phyloP scores from a whole-genome alignment of 2,797 vertebrate species.

The Neomorphus geoffroyi region DNA sequence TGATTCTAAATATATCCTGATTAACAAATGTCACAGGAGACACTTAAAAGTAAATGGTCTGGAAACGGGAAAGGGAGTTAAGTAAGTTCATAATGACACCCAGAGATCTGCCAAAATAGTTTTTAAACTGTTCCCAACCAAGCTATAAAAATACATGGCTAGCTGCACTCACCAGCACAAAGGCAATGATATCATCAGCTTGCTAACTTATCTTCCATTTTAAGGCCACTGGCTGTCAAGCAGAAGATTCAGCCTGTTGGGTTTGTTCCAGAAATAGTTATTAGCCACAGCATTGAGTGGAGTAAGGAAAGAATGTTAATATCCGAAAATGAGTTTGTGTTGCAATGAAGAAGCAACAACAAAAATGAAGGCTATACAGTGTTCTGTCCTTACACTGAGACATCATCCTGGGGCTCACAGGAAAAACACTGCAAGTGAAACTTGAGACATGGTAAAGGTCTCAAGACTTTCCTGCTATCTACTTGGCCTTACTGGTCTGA shows the following conservation, averaged over 20 bases:
- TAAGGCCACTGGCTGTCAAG: background rate
- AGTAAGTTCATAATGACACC: conserved; percentile 52
- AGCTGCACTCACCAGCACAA: background rate
- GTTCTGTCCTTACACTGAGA: background rate
- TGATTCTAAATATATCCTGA: conserved; percentile 24
- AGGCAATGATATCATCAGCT: background rate
- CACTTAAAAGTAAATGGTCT: conserved; percentile 55
- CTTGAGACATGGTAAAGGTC: background rate
- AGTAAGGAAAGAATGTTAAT: background rate
- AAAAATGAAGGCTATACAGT: background rate
- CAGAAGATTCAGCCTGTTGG: background rate
- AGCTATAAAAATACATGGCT: conserved; percentile 7
- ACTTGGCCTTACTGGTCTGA: background rate
- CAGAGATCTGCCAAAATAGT: conserved; percentile 49
- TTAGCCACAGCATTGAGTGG: background rate
- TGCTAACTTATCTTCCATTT: background rate
- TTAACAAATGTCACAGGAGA: conserved; percentile 36
- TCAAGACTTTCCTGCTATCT: background rate
- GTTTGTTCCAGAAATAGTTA: background rate
- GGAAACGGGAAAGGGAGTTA: conserved; percentile 43
- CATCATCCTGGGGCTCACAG: background rate
- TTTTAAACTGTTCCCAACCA: conserved; percentile 27
- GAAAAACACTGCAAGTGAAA: background rate
- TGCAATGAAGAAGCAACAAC: background rate
- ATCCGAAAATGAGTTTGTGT: background rate